Evolutionary conservation across 2,797 vertebrate species (phyloP), one percentile per base, ranked within the genome.

Genomic region (Diglossa cyanea): DNA sequence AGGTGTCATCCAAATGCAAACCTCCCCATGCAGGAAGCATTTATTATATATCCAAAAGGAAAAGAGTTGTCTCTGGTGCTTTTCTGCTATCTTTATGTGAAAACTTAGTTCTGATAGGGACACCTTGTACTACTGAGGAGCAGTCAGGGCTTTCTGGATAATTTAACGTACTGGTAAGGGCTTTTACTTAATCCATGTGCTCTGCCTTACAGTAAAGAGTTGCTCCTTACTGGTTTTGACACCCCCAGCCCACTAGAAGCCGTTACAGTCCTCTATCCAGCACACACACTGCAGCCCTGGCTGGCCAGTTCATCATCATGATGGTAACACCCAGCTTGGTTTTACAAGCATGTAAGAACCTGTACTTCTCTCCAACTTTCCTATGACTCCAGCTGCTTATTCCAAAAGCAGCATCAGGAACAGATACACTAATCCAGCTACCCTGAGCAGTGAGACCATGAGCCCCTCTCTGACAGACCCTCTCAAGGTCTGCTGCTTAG

Each of bases 231-330:
- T 71, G 76, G n/a, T 57, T 87, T 31, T 18, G 47, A 57, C 39
- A 57, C 18, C 19, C 37, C 5, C 5, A 65, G 39, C 45, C 20
- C 47, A 19, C 30, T 4, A 13, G 53, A 57, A 89, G 19, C 11
- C 11, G 8, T 11, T 31, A 24, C 28, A 72, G 28, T 19, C n/a
- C 53, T 31, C 7, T 4, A 47, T 0, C 33, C 47, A 76, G 50
- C 10, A 44, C 19, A 37, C 26, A 13, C n/a, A 17, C 8, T 9
- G 25, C 39, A 61, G 85, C 75, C 45, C 48, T 77, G 26, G 9
- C 13, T 4, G 42, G 35, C 35, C 62, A 47, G 53, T 9, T 70
- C 45, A 35, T 6, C 13, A 0, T 15, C 47, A 28, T 1, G 0
- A n/a, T 0, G 8, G 53, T 35, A 93, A 62, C 62, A 33, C 6